phyloP scores from a whole-genome alignment of 2,888 invertebrate genomes.

The Spicauda simplicius region DNA sequence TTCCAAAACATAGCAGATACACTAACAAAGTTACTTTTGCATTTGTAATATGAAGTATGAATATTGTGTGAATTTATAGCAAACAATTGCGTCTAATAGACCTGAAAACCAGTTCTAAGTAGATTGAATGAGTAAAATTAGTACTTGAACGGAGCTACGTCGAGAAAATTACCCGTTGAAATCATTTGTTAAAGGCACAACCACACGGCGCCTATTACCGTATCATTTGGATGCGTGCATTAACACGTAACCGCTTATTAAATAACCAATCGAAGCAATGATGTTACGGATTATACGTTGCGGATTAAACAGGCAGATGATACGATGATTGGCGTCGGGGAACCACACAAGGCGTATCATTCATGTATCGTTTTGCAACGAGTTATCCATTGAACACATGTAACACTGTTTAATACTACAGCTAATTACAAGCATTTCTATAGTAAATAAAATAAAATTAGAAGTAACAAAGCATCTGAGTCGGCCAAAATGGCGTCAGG shows the following conservation, averaged over 20 bases:
- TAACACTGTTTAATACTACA: background rate
- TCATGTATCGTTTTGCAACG: conserved; percentile 17
- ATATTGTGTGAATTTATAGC: too few species aligned
- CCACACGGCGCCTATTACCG: conserved; percentile 14
- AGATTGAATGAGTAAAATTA: conserved; percentile 4
- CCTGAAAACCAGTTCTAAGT: background rate
- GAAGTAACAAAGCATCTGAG: background rate
- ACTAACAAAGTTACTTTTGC: too few species aligned
- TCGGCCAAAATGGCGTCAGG: too few species aligned
- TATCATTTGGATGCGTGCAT: conserved; percentile 11
- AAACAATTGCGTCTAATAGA: background rate
- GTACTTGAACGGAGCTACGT: background rate
- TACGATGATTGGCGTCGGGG: conserved; percentile 18
- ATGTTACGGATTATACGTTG: conserved; percentile 11
- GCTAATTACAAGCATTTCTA: too few species aligned
- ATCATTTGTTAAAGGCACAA: conserved; percentile 18
- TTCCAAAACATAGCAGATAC: too few species aligned
- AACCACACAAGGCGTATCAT: conserved; percentile 16
- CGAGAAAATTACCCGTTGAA: conserved; percentile 6
- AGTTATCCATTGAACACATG: background rate
- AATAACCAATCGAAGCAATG: conserved; percentile 26
- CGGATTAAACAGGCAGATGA: conserved; percentile 27
- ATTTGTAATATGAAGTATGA: too few species aligned
- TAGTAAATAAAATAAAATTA: too few species aligned
- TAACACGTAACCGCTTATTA: conserved; percentile 21